Percentiles rank a stretch among this genome's conserved stretches.
These are phyloP conservation scores for Stomorhina lunata DNA, from an alignment of 2,888 invertebrate genomes.

Conservation along the genomic window DNA sequence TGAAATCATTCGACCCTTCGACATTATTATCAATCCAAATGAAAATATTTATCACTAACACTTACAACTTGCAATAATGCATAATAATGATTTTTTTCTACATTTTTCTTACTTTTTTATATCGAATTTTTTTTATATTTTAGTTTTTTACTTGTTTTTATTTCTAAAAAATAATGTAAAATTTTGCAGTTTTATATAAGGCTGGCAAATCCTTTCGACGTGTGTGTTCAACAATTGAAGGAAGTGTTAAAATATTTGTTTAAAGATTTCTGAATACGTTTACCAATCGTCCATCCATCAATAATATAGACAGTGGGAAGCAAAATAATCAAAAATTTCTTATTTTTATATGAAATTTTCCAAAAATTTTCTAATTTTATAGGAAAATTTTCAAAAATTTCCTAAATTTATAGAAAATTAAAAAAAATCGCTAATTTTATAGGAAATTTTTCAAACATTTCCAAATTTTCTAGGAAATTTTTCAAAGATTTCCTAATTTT, in stretches of 20 bases:
- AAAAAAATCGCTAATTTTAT: too few species aligned
- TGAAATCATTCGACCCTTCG: neutral
- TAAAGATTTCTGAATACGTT: slow-evolving; percentile 67
- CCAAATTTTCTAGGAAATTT: too few species aligned
- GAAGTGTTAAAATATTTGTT: slow-evolving; percentile 76
- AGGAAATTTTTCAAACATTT: too few species aligned
- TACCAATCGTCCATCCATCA: slow-evolving; percentile 14
- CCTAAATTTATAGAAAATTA: too few species aligned
- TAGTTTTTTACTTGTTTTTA: neutral
- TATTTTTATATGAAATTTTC: too few species aligned
- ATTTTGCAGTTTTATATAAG: slow-evolving; percentile 4
- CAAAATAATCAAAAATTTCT: neutral
- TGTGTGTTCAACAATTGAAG: slow-evolving; percentile 72
- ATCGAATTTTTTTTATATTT: neutral
- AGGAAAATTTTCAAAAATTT: too few species aligned
- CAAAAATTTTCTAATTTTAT: too few species aligned
- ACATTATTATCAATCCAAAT: neutral
- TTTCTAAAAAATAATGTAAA: neutral
- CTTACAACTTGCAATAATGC: neutral
- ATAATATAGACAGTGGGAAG: neutral
- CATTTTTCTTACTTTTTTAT: slow-evolving; percentile 10
- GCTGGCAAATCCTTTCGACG: slow-evolving; percentile 75
- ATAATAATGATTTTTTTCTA: slow-evolving; percentile 25
- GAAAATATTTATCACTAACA: neutral
- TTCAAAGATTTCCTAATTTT: too few species aligned